phyloP scores from a whole-genome alignment of 2,888 invertebrate genomes.

The Drosophila buzzatii region DNA sequence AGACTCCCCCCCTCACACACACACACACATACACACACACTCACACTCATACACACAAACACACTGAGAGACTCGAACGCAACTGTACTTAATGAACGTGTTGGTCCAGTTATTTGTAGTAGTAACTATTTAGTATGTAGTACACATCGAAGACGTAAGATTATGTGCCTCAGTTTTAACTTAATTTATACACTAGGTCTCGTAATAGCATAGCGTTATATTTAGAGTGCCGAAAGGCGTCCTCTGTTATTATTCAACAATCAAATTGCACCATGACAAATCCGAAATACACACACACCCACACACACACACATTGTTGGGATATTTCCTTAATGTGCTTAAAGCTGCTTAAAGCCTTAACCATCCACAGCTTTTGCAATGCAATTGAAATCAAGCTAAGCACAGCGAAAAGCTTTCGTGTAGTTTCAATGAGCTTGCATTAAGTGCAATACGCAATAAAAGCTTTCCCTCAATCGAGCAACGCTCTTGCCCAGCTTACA shows the following conservation, averaged over 20 bases:
- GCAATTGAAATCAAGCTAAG: neutral
- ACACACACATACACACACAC: slow-evolving; percentile 11
- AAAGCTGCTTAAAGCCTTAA: slow-evolving; percentile 22
- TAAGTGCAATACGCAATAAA: slow-evolving; percentile 17
- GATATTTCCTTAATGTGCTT: neutral
- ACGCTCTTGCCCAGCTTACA: slow-evolving; percentile 23
- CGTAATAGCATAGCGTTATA: slow-evolving; percentile 40
- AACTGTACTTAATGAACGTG: slow-evolving; percentile 63
- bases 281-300: slow-evolving; percentile 11
- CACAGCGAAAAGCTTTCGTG: neutral
- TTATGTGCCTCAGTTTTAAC: slow-evolving; percentile 75
- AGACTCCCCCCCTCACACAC: slow-evolving; percentile 14
- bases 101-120: slow-evolving; percentile 44
- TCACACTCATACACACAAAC: slow-evolving; percentile 1
- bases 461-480: slow-evolving; percentile 4
- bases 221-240: slow-evolving; percentile 15
- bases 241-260: neutral
- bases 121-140: slow-evolving; percentile 36
- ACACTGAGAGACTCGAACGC: slow-evolving; percentile 31
- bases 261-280: slow-evolving; percentile 35
- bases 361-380: slow-evolving; percentile 9
- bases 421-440: slow-evolving; percentile 14
- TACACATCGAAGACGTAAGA: slow-evolving; percentile 66
- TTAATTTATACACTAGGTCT: slow-evolving; percentile 47
- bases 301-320: neutral